These are phyloP conservation scores for Entosphenus tridentatus DNA, from an alignment of 2,113 vertebrate genomes.

Conservation along the genomic window DNA sequence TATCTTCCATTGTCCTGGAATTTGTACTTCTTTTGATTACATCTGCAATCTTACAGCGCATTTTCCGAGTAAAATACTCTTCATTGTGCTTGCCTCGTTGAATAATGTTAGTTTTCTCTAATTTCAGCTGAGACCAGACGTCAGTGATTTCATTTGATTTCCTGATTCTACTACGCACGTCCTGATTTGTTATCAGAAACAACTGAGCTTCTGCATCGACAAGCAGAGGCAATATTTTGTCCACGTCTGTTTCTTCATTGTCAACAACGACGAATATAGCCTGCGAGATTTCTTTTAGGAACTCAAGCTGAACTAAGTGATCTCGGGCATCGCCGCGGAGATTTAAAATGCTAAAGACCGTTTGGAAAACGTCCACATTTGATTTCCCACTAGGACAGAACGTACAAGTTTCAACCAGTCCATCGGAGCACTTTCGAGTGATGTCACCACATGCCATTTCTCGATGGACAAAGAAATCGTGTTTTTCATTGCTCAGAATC, in stretches of 20 bases:
- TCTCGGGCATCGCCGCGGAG: background rate
- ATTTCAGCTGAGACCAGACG: too few species aligned
- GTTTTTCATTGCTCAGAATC: constrained; percentile 4
- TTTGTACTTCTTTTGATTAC: too few species aligned
- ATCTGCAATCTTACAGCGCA: too few species aligned
- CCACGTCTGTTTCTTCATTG: background rate
- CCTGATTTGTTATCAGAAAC: too few species aligned
- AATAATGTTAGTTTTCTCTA: too few species aligned
- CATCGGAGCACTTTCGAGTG: constrained; percentile 3
- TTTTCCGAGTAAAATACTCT: too few species aligned
- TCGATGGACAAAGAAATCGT: constrained; percentile 7
- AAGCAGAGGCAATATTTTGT: too few species aligned
- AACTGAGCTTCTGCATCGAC: too few species aligned
- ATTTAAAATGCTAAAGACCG: background rate
- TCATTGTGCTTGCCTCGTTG: too few species aligned
- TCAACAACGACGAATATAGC: background rate
- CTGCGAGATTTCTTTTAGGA: background rate
- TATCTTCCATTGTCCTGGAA: too few species aligned
- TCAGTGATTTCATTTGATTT: too few species aligned
- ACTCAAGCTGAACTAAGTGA: background rate
- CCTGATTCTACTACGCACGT: too few species aligned
- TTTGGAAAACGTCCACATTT: background rate
- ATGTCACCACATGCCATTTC: constrained; percentile 7
- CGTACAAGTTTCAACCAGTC: constrained; percentile 4
- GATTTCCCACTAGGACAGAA: background rate